Conservation (phyloP, 2,888 invertebrate species). For the Ichneumoninae sp. region DNA sequence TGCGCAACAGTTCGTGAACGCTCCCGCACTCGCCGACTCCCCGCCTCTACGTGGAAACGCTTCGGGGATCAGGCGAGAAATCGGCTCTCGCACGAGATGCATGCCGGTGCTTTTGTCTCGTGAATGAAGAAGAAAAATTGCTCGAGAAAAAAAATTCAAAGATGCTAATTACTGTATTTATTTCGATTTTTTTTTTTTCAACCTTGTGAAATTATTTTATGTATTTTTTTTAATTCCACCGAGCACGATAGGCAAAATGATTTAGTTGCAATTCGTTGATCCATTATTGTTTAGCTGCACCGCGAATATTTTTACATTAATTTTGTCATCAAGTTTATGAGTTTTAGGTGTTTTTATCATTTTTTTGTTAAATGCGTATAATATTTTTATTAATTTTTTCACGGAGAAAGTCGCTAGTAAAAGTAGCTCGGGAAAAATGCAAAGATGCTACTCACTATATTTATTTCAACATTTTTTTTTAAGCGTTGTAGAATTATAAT, state of each 20-base stretch:
- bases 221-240: background rate
- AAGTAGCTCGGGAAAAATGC: slow-evolving; percentile 10
- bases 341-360: background rate
- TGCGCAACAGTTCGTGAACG: slow-evolving; percentile 69
- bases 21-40: slow-evolving; percentile 55
- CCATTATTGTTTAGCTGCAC: background rate
- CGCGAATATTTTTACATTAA: background rate
- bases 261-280: background rate
- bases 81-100: slow-evolving; percentile 36
- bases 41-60: slow-evolving; percentile 54
- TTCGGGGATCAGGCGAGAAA: slow-evolving; percentile 64
- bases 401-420: background rate
- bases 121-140: slow-evolving; percentile 14
- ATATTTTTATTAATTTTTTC: background rate
- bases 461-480: background rate
- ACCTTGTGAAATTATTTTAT: background rate
- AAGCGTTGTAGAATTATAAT: background rate
- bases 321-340: background rate
- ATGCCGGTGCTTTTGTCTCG: slow-evolving; percentile 47
- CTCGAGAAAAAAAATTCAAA: background rate
- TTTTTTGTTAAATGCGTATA: background rate
- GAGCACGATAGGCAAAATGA: background rate
- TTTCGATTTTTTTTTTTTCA: background rate
- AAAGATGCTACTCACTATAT: background rate
- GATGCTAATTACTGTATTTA: background rate